A percentile compares a stretch with the other conserved stretches of the same genome.
These are phyloP conservation scores for Balanococcus diminutus DNA, from an alignment of 2,888 invertebrate genomes.

Conservation along the genomic window DNA sequence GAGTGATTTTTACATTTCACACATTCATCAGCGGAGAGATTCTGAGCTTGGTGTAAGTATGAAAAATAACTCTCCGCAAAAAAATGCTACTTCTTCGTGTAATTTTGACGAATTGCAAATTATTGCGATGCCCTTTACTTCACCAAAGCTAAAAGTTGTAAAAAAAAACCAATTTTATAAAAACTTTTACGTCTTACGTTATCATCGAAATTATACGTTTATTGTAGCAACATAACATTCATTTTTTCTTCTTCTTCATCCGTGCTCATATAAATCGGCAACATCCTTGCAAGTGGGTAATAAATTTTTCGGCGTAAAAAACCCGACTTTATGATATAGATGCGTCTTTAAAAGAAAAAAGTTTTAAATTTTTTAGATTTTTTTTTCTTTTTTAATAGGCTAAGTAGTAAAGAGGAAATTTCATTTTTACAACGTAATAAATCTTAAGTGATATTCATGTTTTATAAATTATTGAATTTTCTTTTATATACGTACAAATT, in stretches of 20 bases:
- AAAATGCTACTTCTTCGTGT: not conserved
- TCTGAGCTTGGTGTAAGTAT: not conserved
- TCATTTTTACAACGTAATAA: not conserved
- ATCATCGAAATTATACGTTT: conserved; percentile 35
- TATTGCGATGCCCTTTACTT: not conserved
- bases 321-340: conserved; percentile 27
- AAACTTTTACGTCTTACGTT: conserved; percentile 29
- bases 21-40: not conserved
- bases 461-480: conserved; percentile 1
- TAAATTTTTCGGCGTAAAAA: conserved; percentile 33
- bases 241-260: not conserved
- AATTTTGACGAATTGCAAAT: conserved; percentile 23
- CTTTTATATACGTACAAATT: conserved; percentile 7
- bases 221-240: conserved; percentile 16
- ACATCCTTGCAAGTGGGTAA: conserved; percentile 29
- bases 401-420: conserved; percentile 11
- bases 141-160: not conserved
- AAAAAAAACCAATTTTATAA: conserved; percentile 2
- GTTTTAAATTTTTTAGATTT: conserved; percentile 13
- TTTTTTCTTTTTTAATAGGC: conserved; percentile 10
- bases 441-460: not conserved
- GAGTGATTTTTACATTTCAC: not conserved
- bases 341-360: not conserved
- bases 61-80: not conserved
- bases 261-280: conserved; percentile 14